These are phyloP conservation scores for Huso huso DNA, from an alignment of 2,797 vertebrate genomes.

Conservation along the genomic window DNA sequence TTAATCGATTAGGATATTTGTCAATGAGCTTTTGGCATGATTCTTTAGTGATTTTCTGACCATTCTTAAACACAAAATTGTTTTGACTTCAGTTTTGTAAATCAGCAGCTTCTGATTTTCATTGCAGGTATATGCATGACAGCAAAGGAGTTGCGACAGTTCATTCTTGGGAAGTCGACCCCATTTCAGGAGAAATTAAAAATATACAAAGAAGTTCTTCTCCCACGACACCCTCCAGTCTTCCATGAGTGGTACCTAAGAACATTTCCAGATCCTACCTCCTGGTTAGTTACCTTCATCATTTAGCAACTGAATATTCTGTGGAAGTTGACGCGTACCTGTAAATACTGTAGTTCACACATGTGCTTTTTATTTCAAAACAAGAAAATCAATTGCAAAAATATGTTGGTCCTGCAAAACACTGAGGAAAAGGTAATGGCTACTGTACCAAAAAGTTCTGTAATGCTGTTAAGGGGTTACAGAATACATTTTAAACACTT, in stretches of 20 bases:
- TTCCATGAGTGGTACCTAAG: constrained; percentile 95
- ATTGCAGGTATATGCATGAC: constrained; percentile 79
- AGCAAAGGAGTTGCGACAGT: constrained; percentile 84
- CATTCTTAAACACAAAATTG: constrained; percentile 4
- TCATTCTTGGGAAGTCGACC: constrained; percentile 82
- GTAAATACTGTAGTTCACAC: too few species aligned
- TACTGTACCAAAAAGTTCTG: too few species aligned
- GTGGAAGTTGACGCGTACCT: too few species aligned
- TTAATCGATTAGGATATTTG: too few species aligned
- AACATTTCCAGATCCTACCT: constrained; percentile 91
- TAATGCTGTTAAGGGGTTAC: too few species aligned
- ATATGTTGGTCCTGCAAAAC: not conserved
- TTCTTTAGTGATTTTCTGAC: not conserved
- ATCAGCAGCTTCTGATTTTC: not conserved
- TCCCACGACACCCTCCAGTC: constrained; percentile 78
- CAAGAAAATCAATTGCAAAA: not conserved
- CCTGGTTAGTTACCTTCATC: constrained; percentile 62
- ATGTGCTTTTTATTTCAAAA: too few species aligned
- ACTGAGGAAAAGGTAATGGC: not conserved
- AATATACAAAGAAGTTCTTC: constrained; percentile 80
- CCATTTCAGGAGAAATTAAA: constrained; percentile 81
- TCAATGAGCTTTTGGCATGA: too few species aligned
- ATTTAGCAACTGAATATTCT: too few species aligned
- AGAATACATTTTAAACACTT: not conserved
- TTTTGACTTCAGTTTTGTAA: too few species aligned